These are phyloP conservation scores for Dasysyrphus albostriatus DNA, from an alignment of 2,888 invertebrate species.

Conservation along the genomic window DNA sequence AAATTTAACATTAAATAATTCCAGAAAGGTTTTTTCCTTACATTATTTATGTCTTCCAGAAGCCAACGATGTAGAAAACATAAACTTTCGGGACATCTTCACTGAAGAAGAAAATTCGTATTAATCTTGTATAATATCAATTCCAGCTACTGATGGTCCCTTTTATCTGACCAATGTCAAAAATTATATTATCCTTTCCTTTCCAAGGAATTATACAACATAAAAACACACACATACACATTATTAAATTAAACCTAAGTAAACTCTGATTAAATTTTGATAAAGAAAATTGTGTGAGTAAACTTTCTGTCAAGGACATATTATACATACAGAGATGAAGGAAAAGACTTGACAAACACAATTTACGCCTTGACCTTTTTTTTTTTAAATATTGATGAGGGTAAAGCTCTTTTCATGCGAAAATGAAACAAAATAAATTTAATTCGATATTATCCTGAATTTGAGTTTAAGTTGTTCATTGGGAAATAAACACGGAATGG, in stretches of 20 bases:
- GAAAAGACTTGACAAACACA: slow-evolving; percentile 14
- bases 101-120: slow-evolving; percentile 41
- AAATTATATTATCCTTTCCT: slow-evolving; percentile 1
- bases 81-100: slow-evolving; percentile 38
- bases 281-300: slow-evolving; percentile 5
- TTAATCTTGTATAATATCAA: slow-evolving; percentile 6
- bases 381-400: slow-evolving; percentile 44
- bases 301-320: not conserved
- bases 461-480: slow-evolving; percentile 27
- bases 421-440: slow-evolving; percentile 51
- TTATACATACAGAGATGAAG: not conserved
- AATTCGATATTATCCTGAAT: slow-evolving; percentile 16
- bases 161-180: slow-evolving; percentile 39
- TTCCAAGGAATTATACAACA: not conserved
- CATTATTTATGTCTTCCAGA: slow-evolving; percentile 17
- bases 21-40: slow-evolving; percentile 12
- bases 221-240: not conserved
- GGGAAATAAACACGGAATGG: not conserved
- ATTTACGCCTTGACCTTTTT: slow-evolving; percentile 51
- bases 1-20: slow-evolving; percentile 15
- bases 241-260: not conserved
- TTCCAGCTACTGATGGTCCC: not conserved
- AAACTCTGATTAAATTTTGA: slow-evolving; percentile 48
- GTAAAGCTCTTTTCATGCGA: slow-evolving; percentile 33
- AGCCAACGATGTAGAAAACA: slow-evolving; percentile 10